Evolutionary conservation across 2,797 vertebrate genomes (phyloP).

Genomic region (Zalophus californianus): DNA sequence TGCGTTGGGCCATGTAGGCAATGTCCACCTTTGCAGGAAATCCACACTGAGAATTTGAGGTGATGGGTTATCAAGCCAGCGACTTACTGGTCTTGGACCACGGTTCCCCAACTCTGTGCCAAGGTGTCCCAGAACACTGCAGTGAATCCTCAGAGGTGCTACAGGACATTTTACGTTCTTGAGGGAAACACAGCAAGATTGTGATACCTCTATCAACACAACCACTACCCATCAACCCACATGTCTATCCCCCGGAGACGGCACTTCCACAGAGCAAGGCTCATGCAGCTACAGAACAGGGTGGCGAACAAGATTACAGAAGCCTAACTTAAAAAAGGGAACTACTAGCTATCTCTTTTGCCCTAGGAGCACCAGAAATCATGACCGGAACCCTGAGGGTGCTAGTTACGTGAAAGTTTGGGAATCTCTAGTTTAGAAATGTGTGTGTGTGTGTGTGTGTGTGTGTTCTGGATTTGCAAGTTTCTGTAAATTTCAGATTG

Average conservation of each 20-base stretch:
- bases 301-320: too few relatives aligned
- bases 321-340: background rate
- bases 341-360: background rate
- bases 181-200: background rate
- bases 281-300: background rate
- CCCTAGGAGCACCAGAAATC: background rate
- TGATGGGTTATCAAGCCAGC: rapidly evolving
- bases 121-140: background rate
- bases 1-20: background rate
- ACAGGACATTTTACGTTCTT: background rate
- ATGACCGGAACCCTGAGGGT: background rate
- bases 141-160: background rate
- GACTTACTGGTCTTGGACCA: background rate
- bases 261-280: background rate
- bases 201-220: background rate
- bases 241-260: too few relatives aligned
- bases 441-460: background rate
- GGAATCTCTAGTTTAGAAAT: background rate
- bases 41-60: background rate
- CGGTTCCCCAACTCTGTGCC: rapidly evolving
- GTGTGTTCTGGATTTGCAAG: background rate
- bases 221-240: background rate
- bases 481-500: background rate
- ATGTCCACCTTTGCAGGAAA: background rate
- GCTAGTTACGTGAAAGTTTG: background rate